Conservation (phyloP, 2,797 vertebrate species). For the Pangasius krempfi region DNA sequence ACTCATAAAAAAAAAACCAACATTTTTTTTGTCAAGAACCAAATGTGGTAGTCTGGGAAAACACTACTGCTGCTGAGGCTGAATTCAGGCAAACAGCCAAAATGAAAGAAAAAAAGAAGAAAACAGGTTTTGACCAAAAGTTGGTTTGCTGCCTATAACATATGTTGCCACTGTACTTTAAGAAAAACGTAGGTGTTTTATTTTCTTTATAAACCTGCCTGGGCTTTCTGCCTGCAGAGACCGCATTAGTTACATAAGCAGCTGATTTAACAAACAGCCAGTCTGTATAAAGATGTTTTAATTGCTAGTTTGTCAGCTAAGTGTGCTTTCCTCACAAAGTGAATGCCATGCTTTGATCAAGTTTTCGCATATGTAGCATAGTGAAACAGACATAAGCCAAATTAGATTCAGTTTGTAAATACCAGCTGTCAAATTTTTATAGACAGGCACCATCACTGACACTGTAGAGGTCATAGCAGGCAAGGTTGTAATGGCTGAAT, state of each 20-base stretch:
- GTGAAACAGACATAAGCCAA: background rate
- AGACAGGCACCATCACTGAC: background rate
- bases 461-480: background rate
- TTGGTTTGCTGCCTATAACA: background rate
- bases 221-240: background rate
- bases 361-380: background rate
- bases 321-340: background rate
- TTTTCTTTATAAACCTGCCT: background rate
- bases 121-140: background rate
- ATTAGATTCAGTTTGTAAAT: background rate
- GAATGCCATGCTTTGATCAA: background rate
- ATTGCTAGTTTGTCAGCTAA: background rate
- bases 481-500: background rate
- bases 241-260: background rate
- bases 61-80: background rate
- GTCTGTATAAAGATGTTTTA: background rate
- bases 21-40: background rate
- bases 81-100: background rate
- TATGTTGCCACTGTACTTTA: background rate
- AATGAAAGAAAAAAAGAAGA: background rate
- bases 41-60: background rate
- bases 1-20: background rate
- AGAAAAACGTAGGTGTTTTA: background rate
- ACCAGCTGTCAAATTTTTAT: background rate
- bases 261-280: background rate